Base-by-base conservation (phyloP, 2,888 invertebrate species). In the Drosophila sordidula region DNA sequence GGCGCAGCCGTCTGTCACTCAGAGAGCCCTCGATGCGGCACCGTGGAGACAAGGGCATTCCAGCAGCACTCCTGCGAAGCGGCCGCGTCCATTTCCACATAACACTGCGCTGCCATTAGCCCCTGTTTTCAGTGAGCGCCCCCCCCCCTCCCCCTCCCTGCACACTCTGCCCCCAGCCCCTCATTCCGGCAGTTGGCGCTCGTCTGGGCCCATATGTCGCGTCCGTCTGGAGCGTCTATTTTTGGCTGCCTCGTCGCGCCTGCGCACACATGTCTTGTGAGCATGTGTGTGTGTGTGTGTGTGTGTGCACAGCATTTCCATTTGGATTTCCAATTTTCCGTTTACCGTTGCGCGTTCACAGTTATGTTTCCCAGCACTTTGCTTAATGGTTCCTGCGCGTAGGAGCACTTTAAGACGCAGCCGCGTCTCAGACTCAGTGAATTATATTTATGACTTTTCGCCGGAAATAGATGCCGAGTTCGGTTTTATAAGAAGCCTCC, bases 21-120 rank as follows among this genome's bases (percentile, higher is more conserved):
- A 78, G 55, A 26, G 12, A 32, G 26, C 26, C 42, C 42, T 18
- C 51, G 39, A 18, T 36, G 29, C 36, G 61, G 41, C 45, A 47
- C 56, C 38, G 14, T 6, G 6, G 14, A 57, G 68, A 65, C 59
- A 63, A 49, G 59, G 50, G 62, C 88, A 90, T 89, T 89, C 90
- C 89, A 78, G 42, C 74, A 73, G 89, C 84, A 80, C 90, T 89
- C 89, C 89, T 89, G 90, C 90, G 89, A 89, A 88, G 90, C 74
- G 62, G 42, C 42, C 49, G 54, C 63, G 59, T 78, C 68, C 75
- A 68, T 75, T 66, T 71, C 66, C 65, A 61, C 42, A 68, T 64
- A 64, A 68, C 57, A 56, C 18, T 41, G 39, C 51, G 26, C 34
- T 42, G 41, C 51, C 50, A 46, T 45, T 41, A 8, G 44, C 46